Conservation (phyloP, 2,888 invertebrate genomes). For the Phortica magna region DNA sequence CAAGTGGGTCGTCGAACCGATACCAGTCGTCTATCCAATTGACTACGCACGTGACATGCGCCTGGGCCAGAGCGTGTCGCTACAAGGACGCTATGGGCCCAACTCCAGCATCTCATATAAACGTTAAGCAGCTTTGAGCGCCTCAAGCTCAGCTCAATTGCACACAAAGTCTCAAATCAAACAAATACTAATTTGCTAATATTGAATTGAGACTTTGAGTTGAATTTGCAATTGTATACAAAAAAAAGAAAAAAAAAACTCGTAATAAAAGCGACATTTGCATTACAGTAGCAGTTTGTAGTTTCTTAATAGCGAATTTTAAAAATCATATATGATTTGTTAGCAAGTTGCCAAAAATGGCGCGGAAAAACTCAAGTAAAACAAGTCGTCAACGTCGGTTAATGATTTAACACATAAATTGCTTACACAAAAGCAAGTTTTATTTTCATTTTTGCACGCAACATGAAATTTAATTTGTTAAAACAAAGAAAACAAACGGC, state of each 20-base stretch:
- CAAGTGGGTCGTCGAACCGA: conserved; percentile 49
- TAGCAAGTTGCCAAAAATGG: not conserved
- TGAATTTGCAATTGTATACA: no score
- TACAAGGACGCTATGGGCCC: conserved; percentile 49
- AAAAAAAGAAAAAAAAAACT: not conserved
- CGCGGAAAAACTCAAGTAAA: conserved; percentile 8
- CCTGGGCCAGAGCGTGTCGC: conserved; percentile 44
- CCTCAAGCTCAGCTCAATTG: not conserved
- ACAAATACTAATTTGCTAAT: no score
- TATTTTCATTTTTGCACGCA: not conserved
- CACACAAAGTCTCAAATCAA: no score
- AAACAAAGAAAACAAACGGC: not conserved
- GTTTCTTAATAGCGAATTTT: no score
- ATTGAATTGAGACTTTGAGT: no score
- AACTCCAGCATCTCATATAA: conserved; percentile 53
- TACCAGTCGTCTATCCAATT: conserved; percentile 59
- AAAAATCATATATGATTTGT: not conserved
- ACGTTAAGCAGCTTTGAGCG: conserved; percentile 42
- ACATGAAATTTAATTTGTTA: conserved; percentile 24
- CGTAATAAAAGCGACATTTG: not conserved
- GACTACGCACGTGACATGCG: conserved; percentile 40
- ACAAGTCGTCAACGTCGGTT: conserved; percentile 5
- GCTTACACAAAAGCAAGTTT: not conserved
- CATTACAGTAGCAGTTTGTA: no score
- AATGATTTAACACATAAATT: conserved; percentile 25